Evolutionary conservation across 2,888 invertebrate genomes (phyloP).

Genomic region (Cheiracanthium punctorium): DNA sequence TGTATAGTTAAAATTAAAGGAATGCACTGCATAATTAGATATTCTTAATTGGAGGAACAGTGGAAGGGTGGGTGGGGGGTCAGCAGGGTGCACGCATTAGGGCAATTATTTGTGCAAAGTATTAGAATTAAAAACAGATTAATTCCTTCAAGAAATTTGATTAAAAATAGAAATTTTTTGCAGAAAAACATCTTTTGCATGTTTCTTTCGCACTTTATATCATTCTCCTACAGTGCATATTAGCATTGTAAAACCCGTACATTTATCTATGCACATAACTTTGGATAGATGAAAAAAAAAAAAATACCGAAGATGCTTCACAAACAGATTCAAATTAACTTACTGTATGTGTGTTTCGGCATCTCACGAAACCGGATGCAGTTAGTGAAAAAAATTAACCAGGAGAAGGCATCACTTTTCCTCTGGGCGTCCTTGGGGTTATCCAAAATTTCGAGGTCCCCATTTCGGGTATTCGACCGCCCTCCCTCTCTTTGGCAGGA

Average conservation of each 20-base stretch:
- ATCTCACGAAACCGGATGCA: slow-evolving; percentile 49
- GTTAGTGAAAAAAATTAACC: neutral
- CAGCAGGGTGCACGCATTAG: too few relatives aligned
- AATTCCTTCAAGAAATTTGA: too few relatives aligned
- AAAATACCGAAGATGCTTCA: neutral
- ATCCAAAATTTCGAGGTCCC: slow-evolving; percentile 32
- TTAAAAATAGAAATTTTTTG: too few relatives aligned
- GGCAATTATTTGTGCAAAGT: too few relatives aligned
- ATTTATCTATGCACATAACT: neutral
- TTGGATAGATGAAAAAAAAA: neutral
- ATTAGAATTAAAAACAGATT: too few relatives aligned
- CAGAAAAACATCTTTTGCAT: too few relatives aligned
- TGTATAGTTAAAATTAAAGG: too few relatives aligned
- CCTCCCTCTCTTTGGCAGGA: slow-evolving; percentile 46
- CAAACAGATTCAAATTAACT: slow-evolving; percentile 4
- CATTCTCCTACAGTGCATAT: neutral
- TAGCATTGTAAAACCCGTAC: neutral
- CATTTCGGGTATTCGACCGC: neutral
- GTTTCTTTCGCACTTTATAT: too few relatives aligned
- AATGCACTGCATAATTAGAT: too few relatives aligned
- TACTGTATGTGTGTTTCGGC: neutral
- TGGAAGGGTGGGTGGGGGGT: too few relatives aligned
- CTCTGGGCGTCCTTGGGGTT: slow-evolving; percentile 22
- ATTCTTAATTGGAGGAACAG: too few relatives aligned
- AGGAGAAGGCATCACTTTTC: neutral